A percentile compares a stretch with the other conserved stretches of the same genome.
Evolutionary conservation across 1,140 invertebrate genomes (phyloP).

Genomic region (Archivesica marissinica): DNA sequence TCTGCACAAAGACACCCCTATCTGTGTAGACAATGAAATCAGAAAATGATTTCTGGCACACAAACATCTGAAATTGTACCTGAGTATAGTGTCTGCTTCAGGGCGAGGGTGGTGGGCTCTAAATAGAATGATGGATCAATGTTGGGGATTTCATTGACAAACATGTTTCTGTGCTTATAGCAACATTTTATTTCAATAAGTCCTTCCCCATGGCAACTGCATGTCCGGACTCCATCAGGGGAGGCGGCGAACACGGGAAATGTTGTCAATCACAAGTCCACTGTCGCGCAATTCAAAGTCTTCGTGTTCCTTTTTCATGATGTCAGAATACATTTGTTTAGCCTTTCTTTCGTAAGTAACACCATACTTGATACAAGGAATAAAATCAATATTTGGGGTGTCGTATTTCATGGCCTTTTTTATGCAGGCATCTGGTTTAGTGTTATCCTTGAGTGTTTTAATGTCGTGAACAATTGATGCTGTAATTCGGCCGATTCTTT

Average conservation of each 20-base stretch:
- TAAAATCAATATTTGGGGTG: no score
- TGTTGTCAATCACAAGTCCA: constrained; percentile 27
- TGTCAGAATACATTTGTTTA: no score
- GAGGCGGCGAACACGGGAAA: constrained; percentile 47
- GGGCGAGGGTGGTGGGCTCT: not conserved
- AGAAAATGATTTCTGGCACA: constrained; percentile 28
- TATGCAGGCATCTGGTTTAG: no score
- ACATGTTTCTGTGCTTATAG: constrained; percentile 35
- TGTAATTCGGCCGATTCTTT: no score
- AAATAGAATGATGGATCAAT: constrained; percentile 18
- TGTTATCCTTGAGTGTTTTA: no score
- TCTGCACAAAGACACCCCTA: constrained; percentile 6
- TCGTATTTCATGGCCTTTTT: no score
- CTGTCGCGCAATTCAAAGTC: no score
- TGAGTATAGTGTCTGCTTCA: constrained; percentile 49
- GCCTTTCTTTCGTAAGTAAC: no score
- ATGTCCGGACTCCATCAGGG: constrained; percentile 47
- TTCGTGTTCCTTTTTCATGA: no score
- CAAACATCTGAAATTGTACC: constrained; percentile 59
- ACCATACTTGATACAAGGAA: no score
- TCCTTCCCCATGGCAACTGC: constrained; percentile 25
- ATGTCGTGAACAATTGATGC: no score
- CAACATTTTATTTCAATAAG: constrained; percentile 41
- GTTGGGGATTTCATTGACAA: constrained; percentile 18
- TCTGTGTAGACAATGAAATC: constrained; percentile 40